Evolutionary conservation across 1,140 invertebrate species (phyloP), one percentile per base, ranked within the genome.

Genomic region (Drosophila elegans): DNA sequence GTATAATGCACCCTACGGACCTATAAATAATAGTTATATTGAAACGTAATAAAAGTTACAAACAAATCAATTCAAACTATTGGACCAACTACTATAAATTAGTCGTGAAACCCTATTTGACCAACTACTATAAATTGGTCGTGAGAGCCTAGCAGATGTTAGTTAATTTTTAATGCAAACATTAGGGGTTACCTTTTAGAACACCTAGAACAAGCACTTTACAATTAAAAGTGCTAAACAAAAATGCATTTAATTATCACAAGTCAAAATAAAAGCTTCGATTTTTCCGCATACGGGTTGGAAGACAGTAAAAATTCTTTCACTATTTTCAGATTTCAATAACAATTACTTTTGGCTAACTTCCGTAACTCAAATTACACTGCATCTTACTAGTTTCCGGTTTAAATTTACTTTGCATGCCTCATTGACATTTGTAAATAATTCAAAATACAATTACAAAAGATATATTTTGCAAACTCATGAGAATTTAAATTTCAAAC

Each of bases 101-200:
- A 6, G 21, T 32, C 53, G 71, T 67, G 74, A 74, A 77, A 78
- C 41, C 25, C 11, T 80, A 62, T 49, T 66, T 46, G 27, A 21
- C 16, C 16, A 21, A 21, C 16, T 21, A 21, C 45, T 64, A 27
- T 11, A 60, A 42, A 44, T 46, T 64, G 9, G 21, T 32, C 53
- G 71, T 67, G 74, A 74, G 73, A 78, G 44, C 16, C 11, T 80
- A 59, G 36, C 81, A 86, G 52, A 39, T 74, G 82, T 39, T 44
- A 71, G 83, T 82, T 88, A 86, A 86, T 86, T 78, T 59, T 54
- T 61, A 68, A 85, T 72, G 60, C 39, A 64, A 53, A 52, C 46
- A 45, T 13, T 21, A 5, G 45, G 42, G 39, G 13, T 55, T 27
- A 38, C 21, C 41, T 29, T 11, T 34, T 11, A 16, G 42, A 34